Evolutionary conservation across 1,140 invertebrate genomes (phyloP).

Genomic region (Agrypnia vestita): DNA sequence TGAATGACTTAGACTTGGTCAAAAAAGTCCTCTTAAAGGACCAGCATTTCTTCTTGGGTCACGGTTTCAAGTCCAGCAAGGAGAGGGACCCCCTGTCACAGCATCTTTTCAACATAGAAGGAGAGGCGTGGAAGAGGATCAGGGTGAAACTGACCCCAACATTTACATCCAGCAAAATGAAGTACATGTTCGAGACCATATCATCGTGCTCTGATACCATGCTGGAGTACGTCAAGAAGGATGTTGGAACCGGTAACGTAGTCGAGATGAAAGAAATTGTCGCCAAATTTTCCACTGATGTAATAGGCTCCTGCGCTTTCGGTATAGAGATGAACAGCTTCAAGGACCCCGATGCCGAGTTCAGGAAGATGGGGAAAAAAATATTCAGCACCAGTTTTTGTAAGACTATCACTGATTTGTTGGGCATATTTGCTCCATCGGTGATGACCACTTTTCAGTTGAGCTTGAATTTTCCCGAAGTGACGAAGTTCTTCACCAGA

Average conservation of each 20-base stretch:
- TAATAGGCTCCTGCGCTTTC: constrained; percentile 77
- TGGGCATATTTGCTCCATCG: constrained; percentile 37
- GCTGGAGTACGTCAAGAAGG: constrained; percentile 63
- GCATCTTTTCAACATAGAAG: constrained; percentile 69
- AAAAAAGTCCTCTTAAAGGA: constrained; percentile 77
- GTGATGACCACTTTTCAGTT: neutral
- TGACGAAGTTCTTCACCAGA: constrained; percentile 70
- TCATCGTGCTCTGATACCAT: constrained; percentile 68
- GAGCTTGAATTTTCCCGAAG: constrained; percentile 1
- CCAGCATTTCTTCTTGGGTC: constrained; percentile 72
- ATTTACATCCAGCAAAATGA: constrained; percentile 65
- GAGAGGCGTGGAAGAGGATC: constrained; percentile 64
- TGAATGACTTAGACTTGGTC: constrained; percentile 75
- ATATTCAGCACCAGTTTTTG: constrained; percentile 61
- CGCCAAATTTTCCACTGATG: constrained; percentile 77
- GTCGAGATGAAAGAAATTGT: constrained; percentile 73
- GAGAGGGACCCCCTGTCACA: constrained; percentile 70
- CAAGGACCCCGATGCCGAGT: constrained; percentile 73
- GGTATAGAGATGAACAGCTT: constrained; percentile 76
- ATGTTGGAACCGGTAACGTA: constrained; percentile 64
- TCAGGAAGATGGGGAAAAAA: constrained; percentile 69
- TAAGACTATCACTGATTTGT: neutral
- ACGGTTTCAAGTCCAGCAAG: constrained; percentile 68
- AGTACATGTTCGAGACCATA: constrained; percentile 63
- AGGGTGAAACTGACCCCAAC: constrained; percentile 63